Base-by-base conservation (phyloP, 2,797 vertebrate genomes). In the Pyrocephalus nanus region DNA sequence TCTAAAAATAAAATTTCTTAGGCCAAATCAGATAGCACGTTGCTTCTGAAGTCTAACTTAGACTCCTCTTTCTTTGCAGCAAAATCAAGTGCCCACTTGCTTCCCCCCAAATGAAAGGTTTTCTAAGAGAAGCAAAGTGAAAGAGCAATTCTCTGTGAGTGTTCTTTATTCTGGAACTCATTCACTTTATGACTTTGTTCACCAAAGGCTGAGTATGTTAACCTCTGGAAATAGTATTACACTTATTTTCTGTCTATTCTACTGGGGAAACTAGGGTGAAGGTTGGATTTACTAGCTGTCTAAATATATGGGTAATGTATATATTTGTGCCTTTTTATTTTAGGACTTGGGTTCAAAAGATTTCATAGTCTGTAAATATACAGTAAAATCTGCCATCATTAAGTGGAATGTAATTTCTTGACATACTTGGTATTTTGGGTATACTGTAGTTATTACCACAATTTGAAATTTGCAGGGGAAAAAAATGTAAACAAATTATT, bases 1-100 rank as follows among this genome's bases (percentile, higher is more conserved):
- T 93, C 93, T 92, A 95, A 96, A 94, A 96, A 96, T 93, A 96
- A 83, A 74, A 83, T 95, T 76, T 80, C 81, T 94, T 89, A 92
- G 75, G 61, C 69, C 86, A 95, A 93, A 91, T 94, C 90, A 65
- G 48, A 75, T 74, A 85, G 34, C 60, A 83, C 67, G 84, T 77
- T 79, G 8, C 57, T 90, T 97, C 81, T 95, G 89, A 94, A 96
- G 91, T 85, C 50, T 89, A 67, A 86, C 92, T 95, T 90, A 43
- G 65, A 95, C 85, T 96, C 15, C 32, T 67, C 72, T 88, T 89
- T 87, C 92, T 89, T 74, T 95, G 30, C 61, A 83, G 67, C 27
- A 89, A 85, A 93, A 88, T 91, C 67, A 6, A 88, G 69, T 92
- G 25, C 65, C n/a, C 26, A 77, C 75, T 85, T 93, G 67, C 78